A percentile compares a stretch with the other conserved stretches of the same genome.
These are phyloP conservation scores for Corella eumyota DNA, from an alignment of 23 tunicate genomes.

Conservation along the genomic window DNA sequence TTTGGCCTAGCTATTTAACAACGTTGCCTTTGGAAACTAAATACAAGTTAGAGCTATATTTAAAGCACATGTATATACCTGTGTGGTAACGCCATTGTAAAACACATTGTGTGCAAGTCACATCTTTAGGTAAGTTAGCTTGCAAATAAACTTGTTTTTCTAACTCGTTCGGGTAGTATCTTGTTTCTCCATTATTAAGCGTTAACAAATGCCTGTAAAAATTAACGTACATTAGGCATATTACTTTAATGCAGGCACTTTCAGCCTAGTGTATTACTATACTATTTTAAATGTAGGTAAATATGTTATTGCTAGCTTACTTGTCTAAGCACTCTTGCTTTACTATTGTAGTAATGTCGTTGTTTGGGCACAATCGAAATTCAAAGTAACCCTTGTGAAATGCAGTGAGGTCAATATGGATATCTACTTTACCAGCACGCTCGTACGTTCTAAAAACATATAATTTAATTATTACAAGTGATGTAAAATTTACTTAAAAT, in stretches of 20 bases:
- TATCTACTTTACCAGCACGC: no score
- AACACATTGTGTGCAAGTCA: conserved; percentile 38
- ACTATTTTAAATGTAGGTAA: no score
- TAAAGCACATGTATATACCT: conserved; percentile 2
- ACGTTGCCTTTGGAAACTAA: no score
- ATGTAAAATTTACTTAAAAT: no score
- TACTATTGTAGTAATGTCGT: conserved; percentile 3
- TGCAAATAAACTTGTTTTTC: neutral
- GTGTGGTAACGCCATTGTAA: conserved; percentile 49
- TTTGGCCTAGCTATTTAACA: no score
- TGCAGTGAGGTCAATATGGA: conserved; percentile 32
- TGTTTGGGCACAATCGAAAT: conserved; percentile 30
- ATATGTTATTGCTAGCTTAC: no score
- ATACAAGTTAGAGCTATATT: neutral
- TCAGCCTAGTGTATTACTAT: no score
- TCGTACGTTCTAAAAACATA: no score
- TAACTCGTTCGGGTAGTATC: neutral
- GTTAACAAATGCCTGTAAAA: neutral
- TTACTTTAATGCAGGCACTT: no score
- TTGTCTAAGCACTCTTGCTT: conserved; percentile 25
- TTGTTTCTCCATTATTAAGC: neutral
- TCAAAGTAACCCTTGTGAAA: conserved; percentile 41
- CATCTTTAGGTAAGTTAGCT: conserved; percentile 21
- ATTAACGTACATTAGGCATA: no score
- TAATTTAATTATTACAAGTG: no score